Evolutionary conservation across 2,113 vertebrate genomes (phyloP).

Genomic region (Motacilla alba): DNA sequence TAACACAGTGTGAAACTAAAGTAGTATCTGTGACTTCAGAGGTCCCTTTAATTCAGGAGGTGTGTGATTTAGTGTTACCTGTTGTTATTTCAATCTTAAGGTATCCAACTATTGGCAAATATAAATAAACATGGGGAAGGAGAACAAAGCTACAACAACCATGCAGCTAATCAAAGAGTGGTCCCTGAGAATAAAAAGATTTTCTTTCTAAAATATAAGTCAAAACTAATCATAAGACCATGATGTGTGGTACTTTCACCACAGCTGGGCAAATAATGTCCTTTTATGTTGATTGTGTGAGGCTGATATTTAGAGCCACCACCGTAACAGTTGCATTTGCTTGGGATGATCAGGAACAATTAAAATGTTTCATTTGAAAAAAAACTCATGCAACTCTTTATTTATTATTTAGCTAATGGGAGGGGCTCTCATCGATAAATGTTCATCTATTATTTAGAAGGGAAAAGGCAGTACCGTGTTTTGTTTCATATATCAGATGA

Average conservation of each 20-base stretch:
- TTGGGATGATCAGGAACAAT: not conserved
- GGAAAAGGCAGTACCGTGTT: not conserved
- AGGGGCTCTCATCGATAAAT: not conserved
- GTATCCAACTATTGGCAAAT: not conserved
- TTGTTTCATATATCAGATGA: not conserved
- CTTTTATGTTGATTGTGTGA: not conserved
- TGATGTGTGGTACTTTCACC: not conserved
- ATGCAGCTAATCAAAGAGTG: not conserved
- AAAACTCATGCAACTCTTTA: not conserved
- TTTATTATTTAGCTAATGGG: slow-evolving; percentile 5
- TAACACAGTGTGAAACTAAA: not conserved
- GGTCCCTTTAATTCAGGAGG: not conserved
- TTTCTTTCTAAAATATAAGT: not conserved
- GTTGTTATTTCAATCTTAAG: not conserved
- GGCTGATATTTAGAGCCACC: not conserved
- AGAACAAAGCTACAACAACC: not conserved
- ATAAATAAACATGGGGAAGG: not conserved
- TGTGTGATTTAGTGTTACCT: not conserved
- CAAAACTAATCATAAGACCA: not conserved
- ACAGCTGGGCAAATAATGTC: not conserved
- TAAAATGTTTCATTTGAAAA: not conserved
- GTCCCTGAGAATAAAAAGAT: not conserved
- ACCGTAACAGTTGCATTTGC: not conserved
- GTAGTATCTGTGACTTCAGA: not conserved
- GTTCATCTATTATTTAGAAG: slow-evolving; percentile 15